These are phyloP conservation scores for Heliangelus exortis DNA, from an alignment of 2,797 vertebrate species.

Conservation along the genomic window DNA sequence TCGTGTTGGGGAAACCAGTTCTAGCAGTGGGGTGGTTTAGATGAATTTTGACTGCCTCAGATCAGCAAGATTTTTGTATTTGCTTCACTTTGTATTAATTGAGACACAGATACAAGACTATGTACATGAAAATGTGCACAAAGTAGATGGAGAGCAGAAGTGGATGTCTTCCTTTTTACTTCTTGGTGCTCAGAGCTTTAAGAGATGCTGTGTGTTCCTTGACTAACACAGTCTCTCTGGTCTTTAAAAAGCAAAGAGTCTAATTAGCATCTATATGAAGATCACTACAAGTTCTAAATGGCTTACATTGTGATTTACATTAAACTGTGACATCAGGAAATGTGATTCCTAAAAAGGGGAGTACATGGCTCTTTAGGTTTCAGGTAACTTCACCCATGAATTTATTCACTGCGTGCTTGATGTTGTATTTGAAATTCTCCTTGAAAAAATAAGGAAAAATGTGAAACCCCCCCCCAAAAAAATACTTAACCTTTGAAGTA, in stretches of 20 bases:
- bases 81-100: neutral
- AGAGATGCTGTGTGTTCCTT: neutral
- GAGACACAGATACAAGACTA: neutral
- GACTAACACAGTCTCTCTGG: neutral
- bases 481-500: neutral
- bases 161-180: neutral
- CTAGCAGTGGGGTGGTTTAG: neutral
- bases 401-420: neutral
- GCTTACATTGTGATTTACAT: neutral
- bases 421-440: neutral
- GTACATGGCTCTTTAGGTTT: neutral
- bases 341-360: neutral
- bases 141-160: neutral
- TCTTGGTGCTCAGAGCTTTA: neutral
- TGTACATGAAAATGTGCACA: neutral
- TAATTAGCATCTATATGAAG: neutral
- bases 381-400: neutral
- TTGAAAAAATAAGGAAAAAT: neutral
- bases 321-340: neutral
- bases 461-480: fast-evolving
- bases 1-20: neutral
- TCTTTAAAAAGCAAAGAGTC: neutral
- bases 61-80: neutral
- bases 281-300: neutral
- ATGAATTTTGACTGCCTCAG: neutral